Percentiles rank a stretch among this genome's conserved stretches.
These are phyloP conservation scores for Seira sanloemensis DNA, from an alignment of 2,888 invertebrate species.

Conservation along the genomic window DNA sequence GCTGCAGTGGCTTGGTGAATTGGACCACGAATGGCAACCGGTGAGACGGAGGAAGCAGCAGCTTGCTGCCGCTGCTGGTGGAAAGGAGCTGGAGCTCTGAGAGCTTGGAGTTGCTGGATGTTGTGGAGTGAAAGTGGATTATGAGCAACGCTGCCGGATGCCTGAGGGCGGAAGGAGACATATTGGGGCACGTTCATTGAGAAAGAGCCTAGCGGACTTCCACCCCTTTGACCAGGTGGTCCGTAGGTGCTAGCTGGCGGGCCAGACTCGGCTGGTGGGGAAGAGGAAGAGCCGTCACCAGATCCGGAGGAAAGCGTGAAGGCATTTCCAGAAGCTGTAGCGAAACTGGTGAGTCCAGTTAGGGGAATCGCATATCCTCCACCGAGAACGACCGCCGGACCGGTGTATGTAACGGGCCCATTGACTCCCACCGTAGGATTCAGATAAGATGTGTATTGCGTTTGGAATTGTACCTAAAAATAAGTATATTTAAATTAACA, in stretches of 20 bases:
- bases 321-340: constrained; percentile 33
- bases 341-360: neutral
- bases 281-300: neutral
- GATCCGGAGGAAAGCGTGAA: constrained; percentile 22
- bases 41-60: constrained; percentile 21
- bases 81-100: neutral
- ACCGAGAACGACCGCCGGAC: constrained; percentile 44
- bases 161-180: constrained; percentile 27
- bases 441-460: constrained; percentile 68
- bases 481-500: no score
- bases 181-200: constrained; percentile 28
- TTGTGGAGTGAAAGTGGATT: constrained; percentile 29
- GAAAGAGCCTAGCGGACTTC: constrained; percentile 34
- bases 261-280: neutral
- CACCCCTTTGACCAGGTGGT: constrained; percentile 28
- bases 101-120: constrained; percentile 39
- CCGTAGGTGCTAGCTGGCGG: constrained; percentile 26
- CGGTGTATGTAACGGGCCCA: constrained; percentile 69
- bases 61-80: constrained; percentile 9
- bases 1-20: neutral
- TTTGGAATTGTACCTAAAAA: constrained; percentile 62
- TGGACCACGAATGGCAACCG: constrained; percentile 29
- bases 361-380: constrained; percentile 28
- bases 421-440: constrained; percentile 72
- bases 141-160: neutral